Conservation (phyloP, 92 coral and sea anemone genomes). For the Metridium senile region DNA sequence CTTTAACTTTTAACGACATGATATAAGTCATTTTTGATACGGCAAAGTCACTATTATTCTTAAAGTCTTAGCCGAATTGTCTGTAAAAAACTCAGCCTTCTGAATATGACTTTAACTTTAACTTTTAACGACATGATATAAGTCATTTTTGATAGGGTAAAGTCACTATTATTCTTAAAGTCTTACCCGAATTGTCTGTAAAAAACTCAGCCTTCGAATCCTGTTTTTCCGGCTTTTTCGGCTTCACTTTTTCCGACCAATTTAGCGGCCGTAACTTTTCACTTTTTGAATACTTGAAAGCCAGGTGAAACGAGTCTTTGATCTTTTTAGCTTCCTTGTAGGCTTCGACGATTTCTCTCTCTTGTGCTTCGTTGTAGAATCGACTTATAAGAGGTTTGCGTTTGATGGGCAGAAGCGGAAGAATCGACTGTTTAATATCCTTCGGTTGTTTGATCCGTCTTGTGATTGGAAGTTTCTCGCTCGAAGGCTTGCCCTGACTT, state of each 20-base stretch:
- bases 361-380: constrained; percentile 22
- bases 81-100: not conserved
- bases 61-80: constrained; percentile 13
- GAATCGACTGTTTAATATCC: not conserved
- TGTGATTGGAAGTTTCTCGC: constrained; percentile 14
- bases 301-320: constrained; percentile 32
- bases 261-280: not conserved
- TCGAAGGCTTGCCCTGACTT: constrained; percentile 1
- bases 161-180: constrained; percentile 25
- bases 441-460: constrained; percentile 5
- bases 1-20: too few relatives aligned
- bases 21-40: too few relatives aligned
- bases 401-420: constrained; percentile 30
- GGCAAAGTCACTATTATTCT: constrained; percentile 26
- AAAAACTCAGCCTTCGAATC: constrained; percentile 1
- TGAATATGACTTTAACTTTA: too few relatives aligned
- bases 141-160: constrained; percentile 6
- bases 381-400: constrained; percentile 24
- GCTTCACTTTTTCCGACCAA: not conserved
- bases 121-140: too few relatives aligned
- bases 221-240: not conserved
- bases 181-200: constrained; percentile 14
- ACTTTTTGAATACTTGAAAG: constrained; percentile 31
- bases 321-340: constrained; percentile 39
- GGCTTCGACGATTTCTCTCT: constrained; percentile 26